Evolutionary conservation across 2,113 vertebrate species (phyloP), one percentile per base, ranked within the genome.

Genomic region (Rhizomys pruinosus): DNA sequence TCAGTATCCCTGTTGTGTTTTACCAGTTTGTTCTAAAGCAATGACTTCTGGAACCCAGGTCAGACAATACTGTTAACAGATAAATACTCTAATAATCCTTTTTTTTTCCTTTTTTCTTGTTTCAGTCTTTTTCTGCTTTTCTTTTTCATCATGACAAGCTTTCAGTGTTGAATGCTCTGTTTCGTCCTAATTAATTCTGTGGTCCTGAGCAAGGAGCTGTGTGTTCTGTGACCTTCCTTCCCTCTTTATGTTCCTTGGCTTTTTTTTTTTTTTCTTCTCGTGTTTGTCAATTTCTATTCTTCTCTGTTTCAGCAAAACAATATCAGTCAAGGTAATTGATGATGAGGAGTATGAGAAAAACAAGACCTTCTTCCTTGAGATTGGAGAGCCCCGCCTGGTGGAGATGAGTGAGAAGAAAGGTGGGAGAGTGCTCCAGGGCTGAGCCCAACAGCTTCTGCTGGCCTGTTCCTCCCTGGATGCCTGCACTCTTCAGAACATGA

Each of bases 311-410:
- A 99, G 99, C 97, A 99, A 99, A 99, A 98, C 97, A 95, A 98
- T 99, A 98, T 99, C 98, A 98, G 99, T 99, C 99, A 99, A 99
- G 98, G 98, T 99, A 98, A 99, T 99, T 97, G 99, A 99, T 98
- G 99, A 99, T 97, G 99, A 99, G 98, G 99, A 99, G 95, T 99
- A 99, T 98, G 99, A 99, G 98, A 99, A 99, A 99, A 99, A 99
- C 99, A 99, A 99, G 99, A 99, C 98, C 98, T 99, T 99, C 99
- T 99, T 99, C 99, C 96, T 99, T 96, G 99, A 99, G 98, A 98
- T 99, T 68, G 99, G 99, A 97, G 99, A 99, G 94, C 99, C 99
- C 94, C 98, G 97, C 93, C 98, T 99, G 98, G 98, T 99, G 98
- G 99, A 99, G 98, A 99, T 99, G 99, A 99, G 99, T 99, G 98